Percentiles rank a stretch among this genome's conserved stretches.
These are phyloP conservation scores for Enteromius fasciolatus DNA, from an alignment of 2,797 vertebrate genomes.

Conservation along the genomic window DNA sequence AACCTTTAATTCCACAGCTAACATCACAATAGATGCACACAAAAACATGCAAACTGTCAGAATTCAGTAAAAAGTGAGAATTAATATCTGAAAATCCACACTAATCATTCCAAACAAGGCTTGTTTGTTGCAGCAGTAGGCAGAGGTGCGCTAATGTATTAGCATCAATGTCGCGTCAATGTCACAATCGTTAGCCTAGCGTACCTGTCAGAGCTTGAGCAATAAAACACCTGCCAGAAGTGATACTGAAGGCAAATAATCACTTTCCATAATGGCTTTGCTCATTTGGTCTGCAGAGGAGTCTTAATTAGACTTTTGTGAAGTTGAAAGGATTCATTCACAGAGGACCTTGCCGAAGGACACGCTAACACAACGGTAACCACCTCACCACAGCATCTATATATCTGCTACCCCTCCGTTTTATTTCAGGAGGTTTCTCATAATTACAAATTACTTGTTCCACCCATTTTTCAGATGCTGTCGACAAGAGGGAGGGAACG, in stretches of 20 bases:
- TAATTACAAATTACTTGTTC: slow-evolving; percentile 50
- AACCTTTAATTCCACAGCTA: not conserved
- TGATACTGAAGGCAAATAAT: slow-evolving; percentile 41
- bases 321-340: slow-evolving; percentile 32
- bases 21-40: not conserved
- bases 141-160: slow-evolving; percentile 16
- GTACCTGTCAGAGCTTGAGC: slow-evolving; percentile 27
- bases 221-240: slow-evolving; percentile 49
- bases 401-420: slow-evolving; percentile 35
- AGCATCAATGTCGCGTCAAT: slow-evolving; percentile 49
- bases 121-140: not conserved
- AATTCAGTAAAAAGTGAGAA: not conserved
- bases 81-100: not conserved
- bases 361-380: slow-evolving; percentile 20
- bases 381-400: slow-evolving; percentile 35
- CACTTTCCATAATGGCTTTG: slow-evolving; percentile 26
- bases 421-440: slow-evolving; percentile 40
- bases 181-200: slow-evolving; percentile 28
- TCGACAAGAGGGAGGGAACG: slow-evolving; percentile 21
- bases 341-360: slow-evolving; percentile 36
- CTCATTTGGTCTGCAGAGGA: slow-evolving; percentile 42
- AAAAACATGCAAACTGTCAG: not conserved
- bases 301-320: slow-evolving; percentile 52
- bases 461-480: slow-evolving; percentile 36
- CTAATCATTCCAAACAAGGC: not conserved